These are phyloP conservation scores for Automeris io DNA, from an alignment of 2,888 invertebrate genomes.

Conservation along the genomic window DNA sequence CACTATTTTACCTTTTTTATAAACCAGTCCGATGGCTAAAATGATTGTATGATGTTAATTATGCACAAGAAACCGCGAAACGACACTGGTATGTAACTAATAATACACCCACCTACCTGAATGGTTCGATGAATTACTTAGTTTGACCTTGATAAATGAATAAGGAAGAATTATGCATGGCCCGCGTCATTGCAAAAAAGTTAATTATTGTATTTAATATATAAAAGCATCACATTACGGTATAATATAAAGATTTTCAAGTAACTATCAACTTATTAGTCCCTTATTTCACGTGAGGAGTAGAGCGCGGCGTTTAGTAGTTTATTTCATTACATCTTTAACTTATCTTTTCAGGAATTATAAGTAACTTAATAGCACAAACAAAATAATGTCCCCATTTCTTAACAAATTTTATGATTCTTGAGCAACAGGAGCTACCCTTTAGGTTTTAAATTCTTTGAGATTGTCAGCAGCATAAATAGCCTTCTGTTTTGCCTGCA, in stretches of 20 bases:
- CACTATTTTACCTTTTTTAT: constrained; percentile 6
- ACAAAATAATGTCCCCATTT: no score
- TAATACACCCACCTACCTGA: constrained; percentile 6
- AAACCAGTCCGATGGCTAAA: constrained; percentile 5
- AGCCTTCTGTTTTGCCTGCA: no score
- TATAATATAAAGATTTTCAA: constrained; percentile 6
- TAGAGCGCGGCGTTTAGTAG: no score
- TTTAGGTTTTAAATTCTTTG: no score
- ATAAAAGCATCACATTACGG: constrained; percentile 3
- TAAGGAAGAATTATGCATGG: constrained; percentile 10
- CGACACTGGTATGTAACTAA: constrained; percentile 9
- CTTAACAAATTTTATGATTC: no score
- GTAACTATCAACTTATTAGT: constrained; percentile 1
- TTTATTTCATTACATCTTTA: no score
- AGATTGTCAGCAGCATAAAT: no score
- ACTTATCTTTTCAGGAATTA: no score
- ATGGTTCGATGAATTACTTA: not conserved
- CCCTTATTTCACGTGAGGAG: no score
- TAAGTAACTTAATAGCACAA: no score
- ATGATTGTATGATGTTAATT: constrained; percentile 7
- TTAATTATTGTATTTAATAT: not conserved
- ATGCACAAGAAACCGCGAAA: constrained; percentile 9
- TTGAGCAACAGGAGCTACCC: no score
- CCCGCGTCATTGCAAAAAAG: constrained; percentile 5
- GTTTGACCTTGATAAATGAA: constrained; percentile 7